Evolutionary conservation across 1,140 invertebrate species (phyloP).

Genomic region (Brachionus asplanchnoidis): DNA sequence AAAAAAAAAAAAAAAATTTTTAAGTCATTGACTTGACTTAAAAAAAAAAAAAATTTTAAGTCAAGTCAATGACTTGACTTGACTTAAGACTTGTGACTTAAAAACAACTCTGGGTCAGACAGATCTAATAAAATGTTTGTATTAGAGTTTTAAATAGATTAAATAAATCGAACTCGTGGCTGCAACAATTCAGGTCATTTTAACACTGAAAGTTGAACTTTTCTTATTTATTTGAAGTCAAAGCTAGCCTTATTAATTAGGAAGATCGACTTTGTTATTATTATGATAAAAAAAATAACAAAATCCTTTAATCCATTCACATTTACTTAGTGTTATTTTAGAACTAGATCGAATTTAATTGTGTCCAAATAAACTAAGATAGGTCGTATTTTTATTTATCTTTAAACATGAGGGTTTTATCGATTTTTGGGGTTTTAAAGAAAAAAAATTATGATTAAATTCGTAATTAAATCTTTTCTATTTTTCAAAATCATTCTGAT

Average conservation of each 20-base stretch:
- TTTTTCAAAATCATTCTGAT: not conserved
- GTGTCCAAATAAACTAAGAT: not conserved
- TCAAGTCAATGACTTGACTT: too few relatives aligned
- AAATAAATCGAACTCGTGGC: not conserved
- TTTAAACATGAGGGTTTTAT: not conserved
- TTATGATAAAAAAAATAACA: not conserved
- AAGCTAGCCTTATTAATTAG: not conserved
- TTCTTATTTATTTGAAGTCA: not conserved
- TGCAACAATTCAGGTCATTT: not conserved
- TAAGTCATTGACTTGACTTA: too few relatives aligned
- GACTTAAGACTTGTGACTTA: too few relatives aligned
- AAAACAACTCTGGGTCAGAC: too few relatives aligned
- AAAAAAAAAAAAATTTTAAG: too few relatives aligned
- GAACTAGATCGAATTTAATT: not conserved
- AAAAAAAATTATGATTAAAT: not conserved
- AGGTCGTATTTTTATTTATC: not conserved
- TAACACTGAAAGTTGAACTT: not conserved
- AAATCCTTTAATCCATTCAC: not conserved
- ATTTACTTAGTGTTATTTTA: not conserved
- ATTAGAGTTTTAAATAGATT: not conserved
- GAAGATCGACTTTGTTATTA: not conserved
- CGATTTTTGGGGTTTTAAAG: not conserved
- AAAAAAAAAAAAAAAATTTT: too few relatives aligned
- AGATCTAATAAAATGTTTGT: not conserved
- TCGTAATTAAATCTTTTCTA: not conserved